Conservation (phyloP, 2,113 vertebrate species). For the Oxyruncus cristatus region DNA sequence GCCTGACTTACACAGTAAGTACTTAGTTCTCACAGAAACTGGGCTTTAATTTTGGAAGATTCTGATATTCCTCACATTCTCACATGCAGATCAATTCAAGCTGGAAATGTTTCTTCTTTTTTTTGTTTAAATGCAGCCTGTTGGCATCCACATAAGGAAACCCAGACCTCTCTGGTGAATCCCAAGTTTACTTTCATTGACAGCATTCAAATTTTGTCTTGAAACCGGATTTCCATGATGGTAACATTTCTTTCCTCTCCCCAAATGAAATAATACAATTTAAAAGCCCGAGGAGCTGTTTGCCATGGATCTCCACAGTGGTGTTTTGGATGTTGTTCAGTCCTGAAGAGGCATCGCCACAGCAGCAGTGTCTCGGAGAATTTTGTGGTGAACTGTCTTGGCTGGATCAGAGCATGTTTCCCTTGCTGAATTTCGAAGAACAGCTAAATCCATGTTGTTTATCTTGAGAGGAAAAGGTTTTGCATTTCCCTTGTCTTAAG, state of each 20-base stretch:
- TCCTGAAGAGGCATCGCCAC: neutral
- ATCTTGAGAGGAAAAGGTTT: neutral
- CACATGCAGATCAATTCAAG: neutral
- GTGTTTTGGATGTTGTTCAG: neutral
- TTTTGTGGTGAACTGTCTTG: neutral
- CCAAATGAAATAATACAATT: neutral
- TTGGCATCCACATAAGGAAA: neutral
- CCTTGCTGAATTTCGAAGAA: neutral
- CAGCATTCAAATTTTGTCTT: neutral
- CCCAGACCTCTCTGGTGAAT: rapidly evolving
- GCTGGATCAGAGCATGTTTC: neutral
- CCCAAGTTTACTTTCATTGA: neutral
- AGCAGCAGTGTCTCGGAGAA: neutral
- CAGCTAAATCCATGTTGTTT: neutral
- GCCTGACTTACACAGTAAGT: neutral
- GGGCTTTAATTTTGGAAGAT: neutral
- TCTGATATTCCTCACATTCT: neutral
- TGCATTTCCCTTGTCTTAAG: neutral
- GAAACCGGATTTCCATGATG: neutral
- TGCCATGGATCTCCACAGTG: rapidly evolving
- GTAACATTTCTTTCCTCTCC: neutral
- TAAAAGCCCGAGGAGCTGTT: neutral
- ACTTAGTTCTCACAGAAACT: neutral
- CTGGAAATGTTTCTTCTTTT: neutral
- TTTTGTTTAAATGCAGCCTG: neutral